Base-by-base conservation (phyloP, 2,113 vertebrate species). In the Microtus oregoni region DNA sequence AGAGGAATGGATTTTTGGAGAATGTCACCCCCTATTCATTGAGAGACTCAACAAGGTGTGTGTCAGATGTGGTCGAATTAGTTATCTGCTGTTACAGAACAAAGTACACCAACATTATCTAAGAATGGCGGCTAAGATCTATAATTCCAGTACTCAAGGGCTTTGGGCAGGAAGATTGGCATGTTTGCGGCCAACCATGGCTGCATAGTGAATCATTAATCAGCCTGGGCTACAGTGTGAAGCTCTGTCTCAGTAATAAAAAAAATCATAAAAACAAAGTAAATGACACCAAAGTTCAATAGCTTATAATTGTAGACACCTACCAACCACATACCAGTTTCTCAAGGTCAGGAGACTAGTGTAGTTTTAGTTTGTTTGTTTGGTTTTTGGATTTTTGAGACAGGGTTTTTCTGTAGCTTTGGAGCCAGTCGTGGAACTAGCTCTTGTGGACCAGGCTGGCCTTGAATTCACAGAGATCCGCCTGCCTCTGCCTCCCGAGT, bases 21-120 rank as follows among this genome's bases (percentile, higher is more conserved):
- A 90, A 88, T 26, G 65, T 52, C 72, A 12, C 95, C 96, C n/a
- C 32, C 32, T 95, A 28, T 87, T 94, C 76, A 86, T 35, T 65
- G 44, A 92, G 58, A 91, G 50, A 61, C 50, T n/a, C 22, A 97
- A 44, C 41, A 95, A 97, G 14, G 30, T 78, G 19, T 63, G 19
- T 92, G 4, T 50, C n/a, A 72, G 50, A 10, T 13, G 44, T 38
- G 38, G 52, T 93, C 91, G 4, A 78, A 90, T 89, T 91, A 24
- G 15, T 92, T 93, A 61, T 68, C 28, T 92, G 86, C 93, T 91
- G 32, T 73, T 87, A 35, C 32, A 41, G 73, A 87, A 82, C 6
- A 86, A 82, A 87, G 76, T 24, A 89, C 32, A 15, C 35, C 47
- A 44, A 83, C 52, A 24, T 76, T 94, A 17, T 8, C 32, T n/a